A percentile compares a stretch with the other conserved stretches of the same genome.
These are phyloP conservation scores for Sesia bembeciformis DNA, from an alignment of 2,888 invertebrate genomes.

Conservation along the genomic window DNA sequence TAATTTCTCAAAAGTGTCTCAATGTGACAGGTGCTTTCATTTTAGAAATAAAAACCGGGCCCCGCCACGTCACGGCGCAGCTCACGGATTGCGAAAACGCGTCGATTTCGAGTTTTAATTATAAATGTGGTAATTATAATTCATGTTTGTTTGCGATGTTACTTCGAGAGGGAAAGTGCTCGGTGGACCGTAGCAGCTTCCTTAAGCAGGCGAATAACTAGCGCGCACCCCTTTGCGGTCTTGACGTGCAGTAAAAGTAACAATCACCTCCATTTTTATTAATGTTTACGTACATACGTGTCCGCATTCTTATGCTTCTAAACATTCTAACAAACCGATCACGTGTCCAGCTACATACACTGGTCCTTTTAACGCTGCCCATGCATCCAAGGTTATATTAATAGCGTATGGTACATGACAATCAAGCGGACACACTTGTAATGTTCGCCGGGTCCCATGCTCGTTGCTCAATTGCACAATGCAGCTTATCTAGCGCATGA, in stretches of 20 bases:
- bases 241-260: slow-evolving; percentile 38
- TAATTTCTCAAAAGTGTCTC: slow-evolving; percentile 17
- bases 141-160: slow-evolving; percentile 33
- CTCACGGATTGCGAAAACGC: slow-evolving; percentile 27
- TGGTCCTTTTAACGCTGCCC: slow-evolving; percentile 25
- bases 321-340: slow-evolving; percentile 3
- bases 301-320: slow-evolving; percentile 16
- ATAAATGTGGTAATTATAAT: slow-evolving; percentile 34
- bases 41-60: slow-evolving; percentile 34
- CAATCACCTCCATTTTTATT: slow-evolving; percentile 23
- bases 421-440: slow-evolving; percentile 52
- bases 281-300: neutral
- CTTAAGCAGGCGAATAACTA: slow-evolving; percentile 20
- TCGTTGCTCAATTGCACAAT: slow-evolving; percentile 58
- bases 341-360: slow-evolving; percentile 15
- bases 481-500: slow-evolving; percentile 59
- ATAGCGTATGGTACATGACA: slow-evolving; percentile 40
- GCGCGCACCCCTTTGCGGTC: slow-evolving; percentile 12
- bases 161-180: slow-evolving; percentile 60
- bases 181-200: slow-evolving; percentile 47
- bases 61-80: slow-evolving; percentile 24
- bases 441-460: slow-evolving; percentile 36
- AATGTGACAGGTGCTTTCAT: slow-evolving; percentile 39
- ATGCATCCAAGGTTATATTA: slow-evolving; percentile 61
- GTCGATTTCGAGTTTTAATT: slow-evolving; percentile 17